Conservation (phyloP, 2,113 vertebrate genomes). For the Campylomormyrus numenius region DNA sequence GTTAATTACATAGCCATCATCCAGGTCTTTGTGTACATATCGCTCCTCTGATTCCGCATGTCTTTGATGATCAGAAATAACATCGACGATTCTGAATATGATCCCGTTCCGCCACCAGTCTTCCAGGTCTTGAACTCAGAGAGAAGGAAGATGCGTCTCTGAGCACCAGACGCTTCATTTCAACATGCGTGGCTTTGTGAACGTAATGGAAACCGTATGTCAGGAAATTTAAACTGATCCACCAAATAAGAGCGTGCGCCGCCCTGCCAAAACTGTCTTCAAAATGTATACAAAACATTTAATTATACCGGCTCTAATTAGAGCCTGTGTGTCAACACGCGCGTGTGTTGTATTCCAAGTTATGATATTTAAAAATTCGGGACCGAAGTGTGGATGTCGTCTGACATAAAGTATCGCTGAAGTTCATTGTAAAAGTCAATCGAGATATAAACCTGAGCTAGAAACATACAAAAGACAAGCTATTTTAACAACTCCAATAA, state of each 20-base stretch:
- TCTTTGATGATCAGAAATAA: background rate
- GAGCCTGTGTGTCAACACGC: slow-evolving; percentile 27
- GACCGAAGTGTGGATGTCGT: slow-evolving; percentile 23
- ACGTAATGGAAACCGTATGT: slow-evolving; percentile 43
- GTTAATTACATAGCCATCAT: background rate
- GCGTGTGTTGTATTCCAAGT: background rate
- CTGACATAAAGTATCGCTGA: background rate
- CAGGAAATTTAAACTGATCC: slow-evolving; percentile 34
- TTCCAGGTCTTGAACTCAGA: background rate
- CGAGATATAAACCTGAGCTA: background rate
- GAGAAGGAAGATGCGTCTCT: background rate
- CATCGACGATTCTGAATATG: background rate
- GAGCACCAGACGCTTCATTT: background rate
- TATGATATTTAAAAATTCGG: slow-evolving; percentile 40
- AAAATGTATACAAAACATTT: slow-evolving; percentile 34
- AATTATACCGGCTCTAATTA: slow-evolving; percentile 44
- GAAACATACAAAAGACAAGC: background rate
- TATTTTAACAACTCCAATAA: background rate
- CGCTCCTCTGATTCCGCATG: background rate
- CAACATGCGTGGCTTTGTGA: background rate
- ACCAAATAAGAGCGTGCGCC: slow-evolving; percentile 20
- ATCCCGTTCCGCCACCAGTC: background rate
- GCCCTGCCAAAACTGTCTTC: background rate
- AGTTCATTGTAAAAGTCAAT: background rate
- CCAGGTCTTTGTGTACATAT: background rate